Percentiles rank a stretch among this genome's conserved stretches.
phyloP scores from a whole-genome alignment of 2,797 vertebrate species.

The Bovichtus diacanthus region DNA sequence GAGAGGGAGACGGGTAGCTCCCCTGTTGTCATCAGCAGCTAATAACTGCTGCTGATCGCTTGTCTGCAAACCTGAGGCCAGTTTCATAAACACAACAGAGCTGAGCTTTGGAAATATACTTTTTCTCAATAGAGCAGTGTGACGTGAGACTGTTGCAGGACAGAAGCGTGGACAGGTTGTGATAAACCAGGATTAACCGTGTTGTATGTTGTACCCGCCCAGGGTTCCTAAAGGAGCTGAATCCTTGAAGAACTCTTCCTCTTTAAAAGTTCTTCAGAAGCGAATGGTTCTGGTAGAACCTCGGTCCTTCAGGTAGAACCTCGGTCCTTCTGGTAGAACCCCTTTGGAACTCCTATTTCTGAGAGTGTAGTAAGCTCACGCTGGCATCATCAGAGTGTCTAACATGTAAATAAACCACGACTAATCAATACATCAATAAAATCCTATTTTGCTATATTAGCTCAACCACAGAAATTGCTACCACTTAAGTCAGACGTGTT shows the following conservation, averaged over 20 bases:
- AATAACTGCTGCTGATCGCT: slow-evolving; percentile 51
- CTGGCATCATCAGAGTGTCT: background rate
- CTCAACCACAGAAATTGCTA: slow-evolving; percentile 14
- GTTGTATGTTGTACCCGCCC: too few relatives aligned
- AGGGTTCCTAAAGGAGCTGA: too few relatives aligned
- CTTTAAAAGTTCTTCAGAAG: too few relatives aligned
- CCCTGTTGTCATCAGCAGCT: slow-evolving; percentile 62
- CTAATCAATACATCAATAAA: slow-evolving; percentile 38
- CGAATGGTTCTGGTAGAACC: too few relatives aligned
- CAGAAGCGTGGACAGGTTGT: background rate
- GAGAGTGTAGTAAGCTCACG: background rate
- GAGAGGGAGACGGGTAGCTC: slow-evolving; percentile 33
- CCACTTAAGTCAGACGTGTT: slow-evolving; percentile 21
- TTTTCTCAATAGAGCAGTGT: background rate
- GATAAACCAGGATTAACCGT: background rate
- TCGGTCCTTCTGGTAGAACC: too few relatives aligned
- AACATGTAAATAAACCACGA: slow-evolving; percentile 26
- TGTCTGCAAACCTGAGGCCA: slow-evolving; percentile 36
- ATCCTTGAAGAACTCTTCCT: too few relatives aligned
- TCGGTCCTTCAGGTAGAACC: too few relatives aligned
- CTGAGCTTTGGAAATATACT: background rate
- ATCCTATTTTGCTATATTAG: slow-evolving; percentile 23
- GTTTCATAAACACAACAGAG: slow-evolving; percentile 27
- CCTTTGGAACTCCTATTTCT: too few relatives aligned
- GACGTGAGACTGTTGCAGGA: background rate